These are phyloP conservation scores for Nothura maculosa DNA, from an alignment of 2,797 vertebrate genomes.

Conservation along the genomic window DNA sequence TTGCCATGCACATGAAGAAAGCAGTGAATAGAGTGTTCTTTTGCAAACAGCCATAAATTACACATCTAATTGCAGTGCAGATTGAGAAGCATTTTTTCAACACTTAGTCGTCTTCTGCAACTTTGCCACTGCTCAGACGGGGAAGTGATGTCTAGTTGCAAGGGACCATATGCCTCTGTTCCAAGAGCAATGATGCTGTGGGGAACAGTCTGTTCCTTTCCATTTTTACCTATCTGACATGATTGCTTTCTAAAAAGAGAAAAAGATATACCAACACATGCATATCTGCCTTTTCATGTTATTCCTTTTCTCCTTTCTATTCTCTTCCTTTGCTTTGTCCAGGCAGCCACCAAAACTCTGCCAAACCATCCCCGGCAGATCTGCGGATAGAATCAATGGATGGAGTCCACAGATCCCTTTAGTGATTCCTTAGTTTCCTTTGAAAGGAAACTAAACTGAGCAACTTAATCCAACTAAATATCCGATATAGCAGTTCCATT, in stretches of 20 bases:
- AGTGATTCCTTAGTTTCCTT: neutral
- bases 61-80: constrained; percentile 2
- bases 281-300: neutral
- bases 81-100: neutral
- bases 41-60: constrained; percentile 30
- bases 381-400: too few species aligned
- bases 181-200: neutral
- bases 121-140: neutral
- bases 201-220: neutral
- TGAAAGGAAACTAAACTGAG: neutral
- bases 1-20: neutral
- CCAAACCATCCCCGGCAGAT: fast-evolving
- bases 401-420: neutral
- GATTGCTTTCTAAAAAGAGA: neutral
- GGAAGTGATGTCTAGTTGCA: neutral
- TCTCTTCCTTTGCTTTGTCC: neutral
- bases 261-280: neutral
- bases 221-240: neutral
- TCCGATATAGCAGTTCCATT: neutral
- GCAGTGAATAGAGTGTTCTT: neutral
- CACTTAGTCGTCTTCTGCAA: neutral
- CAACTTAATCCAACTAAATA: neutral
- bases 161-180: fast-evolving
- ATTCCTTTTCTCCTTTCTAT: neutral
- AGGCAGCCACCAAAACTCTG: neutral